phyloP scores from a whole-genome alignment of 2,888 invertebrate species.

The Eristalis arbustorum region DNA sequence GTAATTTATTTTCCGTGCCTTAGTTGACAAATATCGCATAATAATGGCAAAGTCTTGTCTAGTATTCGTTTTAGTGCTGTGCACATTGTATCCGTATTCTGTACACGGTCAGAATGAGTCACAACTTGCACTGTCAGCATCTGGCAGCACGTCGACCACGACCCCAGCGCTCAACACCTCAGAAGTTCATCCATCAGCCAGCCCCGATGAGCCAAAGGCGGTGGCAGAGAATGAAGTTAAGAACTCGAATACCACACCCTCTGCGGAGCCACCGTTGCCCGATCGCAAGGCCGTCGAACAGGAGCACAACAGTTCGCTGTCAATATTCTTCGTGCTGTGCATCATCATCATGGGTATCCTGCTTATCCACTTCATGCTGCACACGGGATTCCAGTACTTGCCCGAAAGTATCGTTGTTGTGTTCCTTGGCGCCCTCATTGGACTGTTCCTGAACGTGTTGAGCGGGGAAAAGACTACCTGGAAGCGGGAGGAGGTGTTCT shows the following conservation, averaged over 20 bases:
- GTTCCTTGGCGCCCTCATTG: constrained; percentile 95
- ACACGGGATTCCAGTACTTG: constrained; percentile 96
- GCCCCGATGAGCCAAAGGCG: not conserved
- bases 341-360: constrained; percentile 96
- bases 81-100: not conserved
- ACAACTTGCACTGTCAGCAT: constrained; percentile 17
- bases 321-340: constrained; percentile 98
- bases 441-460: constrained; percentile 93
- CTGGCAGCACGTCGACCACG: constrained; percentile 29
- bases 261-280: constrained; percentile 90
- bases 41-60: constrained; percentile 28
- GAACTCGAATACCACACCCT: constrained; percentile 80
- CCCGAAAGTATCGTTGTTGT: constrained; percentile 99
- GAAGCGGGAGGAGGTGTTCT: constrained; percentile 98
- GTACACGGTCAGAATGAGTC: constrained; percentile 35
- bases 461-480: constrained; percentile 93
- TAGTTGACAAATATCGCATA: constrained; percentile 37
- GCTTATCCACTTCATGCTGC: constrained; percentile 95
- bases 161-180: constrained; percentile 31
- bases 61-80: constrained; percentile 11
- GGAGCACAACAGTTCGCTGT: constrained; percentile 97
- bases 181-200: constrained; percentile 10
- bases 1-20: constrained; percentile 11
- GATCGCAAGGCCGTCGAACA: constrained; percentile 95
- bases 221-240: constrained; percentile 15